Base-by-base conservation (phyloP, 2,113 vertebrate species). In the Phodopus roborovskii region DNA sequence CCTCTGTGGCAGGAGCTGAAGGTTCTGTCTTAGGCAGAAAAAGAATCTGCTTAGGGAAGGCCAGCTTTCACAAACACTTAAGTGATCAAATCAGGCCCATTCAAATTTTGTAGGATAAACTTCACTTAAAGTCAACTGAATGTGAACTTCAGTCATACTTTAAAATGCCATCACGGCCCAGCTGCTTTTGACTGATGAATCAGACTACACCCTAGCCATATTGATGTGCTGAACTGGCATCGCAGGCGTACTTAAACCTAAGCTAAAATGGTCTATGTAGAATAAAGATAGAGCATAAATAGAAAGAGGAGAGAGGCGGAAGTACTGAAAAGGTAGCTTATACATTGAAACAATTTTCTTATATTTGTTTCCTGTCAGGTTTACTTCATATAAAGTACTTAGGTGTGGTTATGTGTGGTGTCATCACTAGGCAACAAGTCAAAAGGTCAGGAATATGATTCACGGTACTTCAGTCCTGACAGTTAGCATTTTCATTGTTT, bases 401-500 rank as follows among this genome's bases (percentile, higher is more conserved):
- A 13, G 36, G 42, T 17, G 26, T 79, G 48, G 33, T 84, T 90
- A n/a, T 50, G n/a, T 39, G 45, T 39, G 36, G 28, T 77, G 53
- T 26, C 13, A 64, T 79, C 85, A 87, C 9, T 56, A 90, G 85
- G 26, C 36, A 83, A 73, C 11, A 83, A 53, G 78, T 60, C 39
- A 45, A 66, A 96, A 50, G 24, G 33, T 81, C 36, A 88, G 42
- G 42, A 86, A 85, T 96, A 71, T 86, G 17, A 81, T 62, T 81
- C 81, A 36, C 9, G 82, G 16, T 45, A 45, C 74, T 42, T 88
- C 75, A 84, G 15, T 91, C 36, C 9, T 92, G 87, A 70, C 7
- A 64, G 53, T 94, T 94, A 83, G 33, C 24, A 70, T 85, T 92
- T 92, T 84, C n/a, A 92, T 74, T 84, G 77, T 96, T 48, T 10